Evolutionary conservation across 2,113 vertebrate species (phyloP), one percentile per base, ranked within the genome.

Genomic region (Nesogale talazaci): DNA sequence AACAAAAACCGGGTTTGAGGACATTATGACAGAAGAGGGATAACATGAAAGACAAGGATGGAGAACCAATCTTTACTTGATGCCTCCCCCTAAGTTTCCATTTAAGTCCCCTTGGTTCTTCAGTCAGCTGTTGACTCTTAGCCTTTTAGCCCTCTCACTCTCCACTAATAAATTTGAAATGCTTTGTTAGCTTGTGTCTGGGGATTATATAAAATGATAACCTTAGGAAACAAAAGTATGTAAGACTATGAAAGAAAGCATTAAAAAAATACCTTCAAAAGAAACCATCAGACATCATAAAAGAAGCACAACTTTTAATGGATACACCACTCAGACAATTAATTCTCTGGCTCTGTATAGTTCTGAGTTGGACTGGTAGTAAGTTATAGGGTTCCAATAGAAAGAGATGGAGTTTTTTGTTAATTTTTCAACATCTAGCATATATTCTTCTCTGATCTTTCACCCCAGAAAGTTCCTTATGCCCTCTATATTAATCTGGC

Each of bases 211-310:
- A 84, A 91, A 88, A 88, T 72, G n/a, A 56, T 77, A 38, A 4
- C 36, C 52, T 77, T 65, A 84, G 36, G 29, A 94, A 95, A 87
- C 22, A 6, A 77, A 95, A 91, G 75, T 77, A 87, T 85, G 76
- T 87, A 72, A 9, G 31, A 78, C 38, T 86, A 1, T 86, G 57
- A 65, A 80, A 77, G 31, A 70, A 31, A 25, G 42, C 15, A 29
- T 88, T 89, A 72, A 90, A 67, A 46, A 83, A 79, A 79, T 65
- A 8, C 46, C 34, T 86, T 89, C 25, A 77, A 81, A 94, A 61
- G 61, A 83, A 94, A 88, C 29, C 3, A 46, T 8, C 29, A 46
- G 31, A 56, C 19, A 74, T n/a, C 40, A 82, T 31, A 81, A 88
- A 83, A 90, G 7, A 67, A 76, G 29, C 38, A 70, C 57, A 94